These are phyloP conservation scores for Circaetus cinerascens DNA, from an alignment of 2,113 vertebrate genomes.

Conservation along the genomic window DNA sequence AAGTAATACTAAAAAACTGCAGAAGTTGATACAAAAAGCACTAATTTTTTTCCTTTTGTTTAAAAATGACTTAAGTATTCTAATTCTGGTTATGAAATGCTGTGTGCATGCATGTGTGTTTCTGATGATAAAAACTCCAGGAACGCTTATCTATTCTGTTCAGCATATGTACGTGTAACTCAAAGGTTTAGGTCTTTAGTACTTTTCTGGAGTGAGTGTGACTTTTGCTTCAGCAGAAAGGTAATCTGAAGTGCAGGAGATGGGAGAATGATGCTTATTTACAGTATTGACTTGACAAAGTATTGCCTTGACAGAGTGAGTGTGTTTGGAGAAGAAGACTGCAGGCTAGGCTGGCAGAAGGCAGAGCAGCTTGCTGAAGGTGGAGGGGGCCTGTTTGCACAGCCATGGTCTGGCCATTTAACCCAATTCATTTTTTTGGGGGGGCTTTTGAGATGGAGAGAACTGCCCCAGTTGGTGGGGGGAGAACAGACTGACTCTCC, in stretches of 20 bases:
- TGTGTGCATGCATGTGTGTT: background rate
- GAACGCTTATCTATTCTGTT: background rate
- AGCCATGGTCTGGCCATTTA: background rate
- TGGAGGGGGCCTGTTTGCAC: background rate
- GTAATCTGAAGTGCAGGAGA: background rate
- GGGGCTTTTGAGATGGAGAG: background rate
- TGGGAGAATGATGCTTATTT: background rate
- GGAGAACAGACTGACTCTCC: background rate
- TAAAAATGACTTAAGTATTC: background rate
- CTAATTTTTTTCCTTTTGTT: background rate
- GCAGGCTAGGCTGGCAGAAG: background rate
- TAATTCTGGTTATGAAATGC: background rate
- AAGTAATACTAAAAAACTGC: background rate
- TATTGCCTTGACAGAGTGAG: background rate
- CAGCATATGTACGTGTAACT: rapidly evolving
- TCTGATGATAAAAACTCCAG: background rate
- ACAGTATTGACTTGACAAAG: background rate
- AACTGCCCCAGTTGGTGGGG: rapidly evolving
- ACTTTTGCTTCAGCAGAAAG: background rate
- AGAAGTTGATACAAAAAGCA: background rate
- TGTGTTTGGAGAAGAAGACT: background rate
- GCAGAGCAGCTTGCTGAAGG: background rate
- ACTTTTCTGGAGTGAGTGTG: background rate
- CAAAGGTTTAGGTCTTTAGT: background rate
- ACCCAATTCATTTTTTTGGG: background rate